Conservation (phyloP, 1,140 invertebrate genomes). For the Drosophila willistoni region DNA sequence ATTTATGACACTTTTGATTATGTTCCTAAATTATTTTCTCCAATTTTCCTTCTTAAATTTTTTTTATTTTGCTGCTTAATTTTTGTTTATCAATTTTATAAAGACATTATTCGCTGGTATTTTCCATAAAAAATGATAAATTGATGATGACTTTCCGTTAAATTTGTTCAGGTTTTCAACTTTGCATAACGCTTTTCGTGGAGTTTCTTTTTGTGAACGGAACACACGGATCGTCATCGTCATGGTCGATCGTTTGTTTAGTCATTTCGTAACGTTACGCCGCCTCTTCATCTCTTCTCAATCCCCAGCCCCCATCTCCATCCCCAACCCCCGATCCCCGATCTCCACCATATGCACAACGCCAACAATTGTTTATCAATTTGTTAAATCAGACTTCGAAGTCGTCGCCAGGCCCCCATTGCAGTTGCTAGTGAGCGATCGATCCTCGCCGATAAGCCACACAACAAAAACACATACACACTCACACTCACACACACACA, state of each 20-base stretch:
- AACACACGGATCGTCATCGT: conserved; percentile 11
- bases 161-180: conserved; percentile 6
- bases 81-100: too few relatives aligned
- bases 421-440: conserved; percentile 71
- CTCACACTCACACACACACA: conserved; percentile 17
- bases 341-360: conserved; percentile 46
- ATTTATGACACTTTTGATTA: background rate
- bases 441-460: conserved; percentile 79
- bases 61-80: background rate
- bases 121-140: background rate
- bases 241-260: conserved; percentile 70
- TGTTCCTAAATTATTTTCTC: background rate
- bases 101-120: too few relatives aligned
- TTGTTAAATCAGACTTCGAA: conserved; percentile 73
- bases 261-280: conserved; percentile 74
- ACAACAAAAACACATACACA: conserved; percentile 29
- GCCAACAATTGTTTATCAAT: conserved; percentile 82
- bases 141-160: background rate
- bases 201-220: conserved; percentile 1
- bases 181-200: background rate
- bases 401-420: conserved; percentile 42
- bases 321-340: background rate
- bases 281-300: conserved; percentile 42
- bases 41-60: too few relatives aligned
- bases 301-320: background rate